Base-by-base conservation (phyloP, 2,888 invertebrate species). In the Epirrita christyi region DNA sequence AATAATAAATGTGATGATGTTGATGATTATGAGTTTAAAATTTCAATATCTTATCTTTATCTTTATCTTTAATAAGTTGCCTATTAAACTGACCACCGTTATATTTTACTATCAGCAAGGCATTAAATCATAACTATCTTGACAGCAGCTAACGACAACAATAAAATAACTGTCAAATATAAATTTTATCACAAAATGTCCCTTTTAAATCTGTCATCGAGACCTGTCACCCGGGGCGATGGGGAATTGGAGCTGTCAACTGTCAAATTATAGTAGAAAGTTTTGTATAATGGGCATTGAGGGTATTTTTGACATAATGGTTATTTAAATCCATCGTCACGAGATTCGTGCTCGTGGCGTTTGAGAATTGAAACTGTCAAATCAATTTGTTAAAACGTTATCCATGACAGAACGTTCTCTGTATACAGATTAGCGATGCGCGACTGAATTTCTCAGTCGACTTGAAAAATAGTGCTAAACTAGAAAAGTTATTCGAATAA, bases 261-360 rank as follows among this genome's bases (percentile, higher is more conserved):
- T 57, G 57, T 57, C 57, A 57, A 57, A 52, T 52, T 52, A 57
- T 51, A 7, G 37, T 52, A 11, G 43, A 57, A 48, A 52, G 52
- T 48, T 32, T 14, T 40, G 44, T 52, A 52, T 57, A 52, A 57
- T 21, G 36, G 40, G 29, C 28, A 9, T 43, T 32, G 29, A 13
- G 15, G 38, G 47, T 40, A 47, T 46, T 59, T 28, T 41, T 32
- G 53, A 44, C 53, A 40, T 51, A 53, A 53, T 41, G 44, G 44
- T 10, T 38, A 44, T 51, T 36, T 59, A 56, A 59, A 59, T 54
- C 54, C 47, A 42, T 63, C 59, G 54, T 59, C 54, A 57, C 45
- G 55, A 49, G 27, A 36, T 34, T 48, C n/a, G 34, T n/a, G n/a
- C n/a, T n/a, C n/a, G n/a, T n/a, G n/a, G n/a, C n/a, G 28, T 55